Conservation (phyloP, 2,797 vertebrate species). For the Simalia tracyae region DNA sequence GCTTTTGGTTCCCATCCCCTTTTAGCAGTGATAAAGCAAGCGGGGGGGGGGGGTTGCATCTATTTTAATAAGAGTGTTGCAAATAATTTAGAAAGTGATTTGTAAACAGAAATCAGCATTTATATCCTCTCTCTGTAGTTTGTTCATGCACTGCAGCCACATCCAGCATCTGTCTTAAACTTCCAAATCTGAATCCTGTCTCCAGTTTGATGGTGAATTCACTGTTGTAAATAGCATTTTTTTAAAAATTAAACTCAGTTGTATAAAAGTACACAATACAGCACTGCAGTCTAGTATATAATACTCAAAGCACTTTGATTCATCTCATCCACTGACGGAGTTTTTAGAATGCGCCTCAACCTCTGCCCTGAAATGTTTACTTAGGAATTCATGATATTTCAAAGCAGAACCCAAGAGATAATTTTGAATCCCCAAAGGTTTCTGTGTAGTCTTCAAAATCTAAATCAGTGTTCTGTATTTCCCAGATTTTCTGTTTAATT, state of each 20-base stretch:
- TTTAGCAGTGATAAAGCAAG: slow-evolving; percentile 3
- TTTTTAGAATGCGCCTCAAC: slow-evolving; percentile 42
- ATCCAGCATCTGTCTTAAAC: slow-evolving; percentile 22
- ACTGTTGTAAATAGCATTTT: not conserved
- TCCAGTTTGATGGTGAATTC: not conserved
- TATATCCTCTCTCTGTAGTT: slow-evolving; percentile 1
- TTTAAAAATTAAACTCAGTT: not conserved
- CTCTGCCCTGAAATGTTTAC: slow-evolving; percentile 19
- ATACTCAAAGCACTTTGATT: slow-evolving; percentile 23
- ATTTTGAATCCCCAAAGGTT: not conserved
- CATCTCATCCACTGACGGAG: slow-evolving; percentile 18
- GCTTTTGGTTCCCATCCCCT: not conserved
- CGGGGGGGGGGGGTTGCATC: not conserved
- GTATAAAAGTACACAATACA: not conserved
- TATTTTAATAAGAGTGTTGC: slow-evolving; percentile 23
- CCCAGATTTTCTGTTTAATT: not conserved
- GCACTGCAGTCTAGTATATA: slow-evolving; percentile 13
- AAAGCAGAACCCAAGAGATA: slow-evolving; percentile 23
- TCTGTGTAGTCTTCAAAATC: not conserved
- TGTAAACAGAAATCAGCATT: not conserved
- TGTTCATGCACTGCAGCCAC: slow-evolving; percentile 26
- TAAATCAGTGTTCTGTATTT: not conserved
- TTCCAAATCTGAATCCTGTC: slow-evolving; percentile 52
- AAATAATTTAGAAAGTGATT: slow-evolving; percentile 8
- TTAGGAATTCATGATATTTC: slow-evolving; percentile 24